These are phyloP conservation scores for Malacoctenus gilli DNA, from an alignment of 2,797 vertebrate genomes.

Conservation along the genomic window DNA sequence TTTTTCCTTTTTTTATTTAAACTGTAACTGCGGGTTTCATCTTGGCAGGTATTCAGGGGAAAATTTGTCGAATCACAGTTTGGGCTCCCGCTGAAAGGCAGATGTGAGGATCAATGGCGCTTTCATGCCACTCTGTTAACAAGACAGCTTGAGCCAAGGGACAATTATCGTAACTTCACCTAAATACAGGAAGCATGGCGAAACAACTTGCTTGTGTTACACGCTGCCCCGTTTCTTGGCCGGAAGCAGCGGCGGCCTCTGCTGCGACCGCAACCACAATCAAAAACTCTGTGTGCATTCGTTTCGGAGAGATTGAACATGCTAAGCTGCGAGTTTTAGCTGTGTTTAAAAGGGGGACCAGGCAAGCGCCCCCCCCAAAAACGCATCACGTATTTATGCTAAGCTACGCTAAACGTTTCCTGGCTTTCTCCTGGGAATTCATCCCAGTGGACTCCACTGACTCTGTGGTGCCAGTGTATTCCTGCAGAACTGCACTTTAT, in stretches of 20 bases:
- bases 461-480: too few species aligned
- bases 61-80: background rate
- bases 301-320: background rate
- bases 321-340: background rate
- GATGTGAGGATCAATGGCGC: background rate
- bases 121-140: background rate
- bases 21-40: background rate
- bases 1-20: too few species aligned
- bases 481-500: too few species aligned
- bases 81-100: background rate
- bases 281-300: background rate
- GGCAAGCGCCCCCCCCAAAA: background rate
- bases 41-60: conserved; percentile 3
- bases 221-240: background rate
- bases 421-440: too few species aligned
- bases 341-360: background rate
- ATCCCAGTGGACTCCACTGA: too few species aligned
- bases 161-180: background rate
- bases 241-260: background rate
- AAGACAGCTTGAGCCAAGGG: background rate
- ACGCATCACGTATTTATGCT: background rate
- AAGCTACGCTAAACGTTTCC: background rate
- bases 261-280: background rate
- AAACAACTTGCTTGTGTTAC: background rate
- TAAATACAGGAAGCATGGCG: background rate